Conservation (phyloP, 2,113 vertebrate species). For the Ammodytes dubius region DNA sequence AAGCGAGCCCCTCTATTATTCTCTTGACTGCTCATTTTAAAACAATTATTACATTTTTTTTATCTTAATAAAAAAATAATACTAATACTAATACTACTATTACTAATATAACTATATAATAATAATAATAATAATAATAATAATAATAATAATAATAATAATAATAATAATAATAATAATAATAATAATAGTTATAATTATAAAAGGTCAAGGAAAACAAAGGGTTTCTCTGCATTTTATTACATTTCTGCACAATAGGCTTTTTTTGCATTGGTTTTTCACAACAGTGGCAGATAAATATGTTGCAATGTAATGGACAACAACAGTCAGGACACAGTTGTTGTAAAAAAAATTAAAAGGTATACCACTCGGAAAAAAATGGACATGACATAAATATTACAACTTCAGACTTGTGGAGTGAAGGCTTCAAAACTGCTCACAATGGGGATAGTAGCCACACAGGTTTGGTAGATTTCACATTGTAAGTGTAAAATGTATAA, state of each 20-base stretch:
- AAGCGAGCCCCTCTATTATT: not conserved
- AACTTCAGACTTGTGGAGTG: slow-evolving; percentile 46
- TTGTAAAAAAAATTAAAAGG: slow-evolving; percentile 36
- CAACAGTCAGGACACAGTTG: slow-evolving; percentile 44
- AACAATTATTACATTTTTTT: not conserved
- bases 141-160: too few species aligned
- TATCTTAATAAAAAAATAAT: not conserved
- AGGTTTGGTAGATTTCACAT: slow-evolving; percentile 47
- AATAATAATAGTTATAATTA: too few species aligned
- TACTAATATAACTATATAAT: too few species aligned
- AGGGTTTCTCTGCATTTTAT: slow-evolving; percentile 68
- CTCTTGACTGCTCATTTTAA: not conserved
- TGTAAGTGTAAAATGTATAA: slow-evolving; percentile 47
- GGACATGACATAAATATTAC: slow-evolving; percentile 46
- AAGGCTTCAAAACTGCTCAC: slow-evolving; percentile 45
- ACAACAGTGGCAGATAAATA: slow-evolving; percentile 72
- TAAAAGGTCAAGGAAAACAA: slow-evolving; percentile 20
- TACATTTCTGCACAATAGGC: slow-evolving; percentile 73
- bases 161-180: too few species aligned
- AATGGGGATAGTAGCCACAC: slow-evolving; percentile 24
- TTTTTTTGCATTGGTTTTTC: slow-evolving; percentile 76
- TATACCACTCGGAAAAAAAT: slow-evolving; percentile 49
- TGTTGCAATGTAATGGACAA: slow-evolving; percentile 53
- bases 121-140: too few species aligned
- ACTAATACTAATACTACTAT: too few species aligned